Percentiles rank a stretch among this genome's conserved stretches.
These are phyloP conservation scores for Myiotriccus ornatus DNA, from an alignment of 2,797 vertebrate species.

Conservation along the genomic window DNA sequence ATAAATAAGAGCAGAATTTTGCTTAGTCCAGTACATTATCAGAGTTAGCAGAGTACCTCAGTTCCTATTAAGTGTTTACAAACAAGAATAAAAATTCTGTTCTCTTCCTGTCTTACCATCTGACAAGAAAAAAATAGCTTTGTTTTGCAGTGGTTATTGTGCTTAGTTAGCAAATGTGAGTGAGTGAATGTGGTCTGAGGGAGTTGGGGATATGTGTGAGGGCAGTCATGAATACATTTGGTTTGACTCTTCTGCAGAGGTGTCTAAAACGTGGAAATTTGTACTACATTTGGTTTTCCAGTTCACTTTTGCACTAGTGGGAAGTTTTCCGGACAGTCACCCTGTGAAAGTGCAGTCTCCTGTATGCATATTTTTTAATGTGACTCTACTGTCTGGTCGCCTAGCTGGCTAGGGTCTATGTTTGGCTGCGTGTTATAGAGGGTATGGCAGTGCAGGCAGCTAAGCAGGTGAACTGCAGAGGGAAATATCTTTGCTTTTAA, in stretches of 20 bases:
- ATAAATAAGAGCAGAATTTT: background rate
- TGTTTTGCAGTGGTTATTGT: background rate
- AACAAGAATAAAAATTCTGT: background rate
- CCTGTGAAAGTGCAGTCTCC: background rate
- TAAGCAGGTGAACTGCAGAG: background rate
- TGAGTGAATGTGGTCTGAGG: background rate
- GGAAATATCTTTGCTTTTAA: background rate
- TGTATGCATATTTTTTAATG: background rate
- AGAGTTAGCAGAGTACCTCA: background rate
- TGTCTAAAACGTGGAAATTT: background rate
- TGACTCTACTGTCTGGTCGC: background rate
- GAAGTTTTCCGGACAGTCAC: background rate
- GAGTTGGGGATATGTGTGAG: background rate
- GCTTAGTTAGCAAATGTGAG: background rate
- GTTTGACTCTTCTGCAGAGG: background rate
- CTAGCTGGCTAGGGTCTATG: accelerated
- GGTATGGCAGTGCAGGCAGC: background rate
- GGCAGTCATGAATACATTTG: background rate
- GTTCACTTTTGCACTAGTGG: background rate
- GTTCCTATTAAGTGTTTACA: background rate
- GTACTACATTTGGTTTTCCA: background rate
- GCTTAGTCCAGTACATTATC: background rate
- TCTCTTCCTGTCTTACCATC: background rate
- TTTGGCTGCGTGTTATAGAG: background rate
- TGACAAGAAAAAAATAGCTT: background rate